Evolutionary conservation across 2,888 invertebrate species (phyloP).

Genomic region (Eupithecia tripunctaria): DNA sequence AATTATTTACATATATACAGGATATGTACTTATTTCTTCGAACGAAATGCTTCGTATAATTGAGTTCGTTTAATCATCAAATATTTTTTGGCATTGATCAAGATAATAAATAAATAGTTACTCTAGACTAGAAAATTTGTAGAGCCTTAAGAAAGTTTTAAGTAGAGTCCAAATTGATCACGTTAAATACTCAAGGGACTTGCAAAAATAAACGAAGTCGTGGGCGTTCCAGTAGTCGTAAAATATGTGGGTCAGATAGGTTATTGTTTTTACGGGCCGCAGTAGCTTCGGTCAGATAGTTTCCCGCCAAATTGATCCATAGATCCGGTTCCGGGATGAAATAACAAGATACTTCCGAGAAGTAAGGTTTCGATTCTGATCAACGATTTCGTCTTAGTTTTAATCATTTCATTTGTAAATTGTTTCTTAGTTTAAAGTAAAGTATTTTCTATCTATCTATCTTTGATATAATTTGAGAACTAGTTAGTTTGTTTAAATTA

Average conservation of each 20-base stretch:
- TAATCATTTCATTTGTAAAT: too few relatives aligned
- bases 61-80: too few relatives aligned
- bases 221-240: constrained; percentile 10
- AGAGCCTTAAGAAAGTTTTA: background rate
- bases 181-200: background rate
- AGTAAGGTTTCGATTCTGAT: background rate
- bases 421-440: too few relatives aligned
- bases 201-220: background rate
- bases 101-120: background rate
- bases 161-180: background rate
- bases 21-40: too few relatives aligned
- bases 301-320: constrained; percentile 26
- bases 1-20: too few relatives aligned
- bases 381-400: too few relatives aligned
- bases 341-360: constrained; percentile 23
- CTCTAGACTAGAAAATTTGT: background rate
- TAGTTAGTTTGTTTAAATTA: too few relatives aligned
- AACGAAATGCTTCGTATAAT: too few relatives aligned
- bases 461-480: background rate
- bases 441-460: too few relatives aligned
- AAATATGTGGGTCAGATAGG: constrained; percentile 44
- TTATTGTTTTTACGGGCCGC: constrained; percentile 33
- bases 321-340: constrained; percentile 20
- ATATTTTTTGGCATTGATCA: background rate
- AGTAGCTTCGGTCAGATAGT: constrained; percentile 26